These are phyloP conservation scores for Apotomis betuletana DNA, from an alignment of 2,888 invertebrate species.

Conservation along the genomic window DNA sequence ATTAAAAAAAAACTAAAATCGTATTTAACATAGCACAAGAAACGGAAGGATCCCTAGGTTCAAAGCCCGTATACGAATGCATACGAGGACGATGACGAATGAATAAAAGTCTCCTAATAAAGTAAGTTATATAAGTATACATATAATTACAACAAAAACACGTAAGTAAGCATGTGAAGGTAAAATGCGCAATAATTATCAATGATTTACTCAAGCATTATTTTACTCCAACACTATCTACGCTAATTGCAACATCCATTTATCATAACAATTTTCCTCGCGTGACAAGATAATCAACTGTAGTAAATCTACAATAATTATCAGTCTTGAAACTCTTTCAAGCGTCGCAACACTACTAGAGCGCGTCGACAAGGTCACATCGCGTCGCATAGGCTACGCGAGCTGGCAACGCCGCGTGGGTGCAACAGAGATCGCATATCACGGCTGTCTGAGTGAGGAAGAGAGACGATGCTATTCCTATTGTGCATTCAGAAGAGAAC, in stretches of 20 bases:
- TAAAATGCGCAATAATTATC: neutral
- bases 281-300: constrained; percentile 47
- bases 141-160: neutral
- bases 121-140: too few relatives aligned
- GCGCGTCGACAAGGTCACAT: constrained; percentile 75
- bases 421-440: constrained; percentile 53
- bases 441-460: constrained; percentile 45
- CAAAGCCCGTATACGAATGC: too few relatives aligned
- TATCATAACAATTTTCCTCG: constrained; percentile 20
- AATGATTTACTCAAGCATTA: neutral
- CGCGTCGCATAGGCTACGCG: constrained; percentile 55
- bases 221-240: neutral
- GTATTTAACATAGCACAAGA: too few relatives aligned
- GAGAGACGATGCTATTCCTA: constrained; percentile 64
- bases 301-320: constrained; percentile 62
- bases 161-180: neutral
- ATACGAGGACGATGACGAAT: too few relatives aligned
- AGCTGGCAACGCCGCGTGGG: constrained; percentile 71
- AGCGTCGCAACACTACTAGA: constrained; percentile 60
- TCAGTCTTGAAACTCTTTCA: constrained; percentile 52
- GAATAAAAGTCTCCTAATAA: too few relatives aligned
- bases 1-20: too few relatives aligned
- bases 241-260: constrained; percentile 22
- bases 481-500: constrained; percentile 79
- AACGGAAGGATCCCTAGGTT: too few relatives aligned